These are phyloP conservation scores for Agapostemon virescens DNA, from an alignment of 2,888 invertebrate genomes.

Conservation along the genomic window DNA sequence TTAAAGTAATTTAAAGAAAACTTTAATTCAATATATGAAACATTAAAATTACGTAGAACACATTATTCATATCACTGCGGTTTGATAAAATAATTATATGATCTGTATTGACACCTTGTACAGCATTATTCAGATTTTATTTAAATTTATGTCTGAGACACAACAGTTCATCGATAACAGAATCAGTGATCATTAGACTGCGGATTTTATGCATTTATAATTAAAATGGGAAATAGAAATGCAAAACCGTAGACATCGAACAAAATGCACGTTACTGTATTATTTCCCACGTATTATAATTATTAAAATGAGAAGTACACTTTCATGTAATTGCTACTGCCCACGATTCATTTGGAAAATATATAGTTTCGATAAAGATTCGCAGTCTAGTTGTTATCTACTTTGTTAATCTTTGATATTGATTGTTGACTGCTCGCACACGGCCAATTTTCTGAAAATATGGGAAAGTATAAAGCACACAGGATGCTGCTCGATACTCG, in stretches of 20 bases:
- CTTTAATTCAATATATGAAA: no score
- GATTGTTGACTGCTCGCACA: background rate
- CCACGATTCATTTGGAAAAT: background rate
- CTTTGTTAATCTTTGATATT: background rate
- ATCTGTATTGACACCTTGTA: background rate
- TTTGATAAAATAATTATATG: background rate
- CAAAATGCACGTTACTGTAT: background rate
- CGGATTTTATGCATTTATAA: no score
- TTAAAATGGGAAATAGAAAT: no score
- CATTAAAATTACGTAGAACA: background rate
- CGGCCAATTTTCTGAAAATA: background rate
- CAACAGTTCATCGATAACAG: no score
- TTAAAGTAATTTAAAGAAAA: no score
- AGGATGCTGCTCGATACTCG: slow-evolving; percentile 24
- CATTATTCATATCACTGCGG: background rate
- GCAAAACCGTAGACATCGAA: background rate
- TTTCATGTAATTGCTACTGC: background rate
- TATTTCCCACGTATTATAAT: no score
- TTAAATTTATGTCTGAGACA: no score
- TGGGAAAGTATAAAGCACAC: background rate
- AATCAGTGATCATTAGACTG: no score
- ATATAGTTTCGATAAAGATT: background rate
- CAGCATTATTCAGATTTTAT: background rate
- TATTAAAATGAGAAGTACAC: no score
- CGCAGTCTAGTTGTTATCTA: background rate